Percentiles rank a stretch among this genome's conserved stretches.
phyloP scores from a whole-genome alignment of 2,888 invertebrate genomes.

The Amphiduros pacificus region DNA sequence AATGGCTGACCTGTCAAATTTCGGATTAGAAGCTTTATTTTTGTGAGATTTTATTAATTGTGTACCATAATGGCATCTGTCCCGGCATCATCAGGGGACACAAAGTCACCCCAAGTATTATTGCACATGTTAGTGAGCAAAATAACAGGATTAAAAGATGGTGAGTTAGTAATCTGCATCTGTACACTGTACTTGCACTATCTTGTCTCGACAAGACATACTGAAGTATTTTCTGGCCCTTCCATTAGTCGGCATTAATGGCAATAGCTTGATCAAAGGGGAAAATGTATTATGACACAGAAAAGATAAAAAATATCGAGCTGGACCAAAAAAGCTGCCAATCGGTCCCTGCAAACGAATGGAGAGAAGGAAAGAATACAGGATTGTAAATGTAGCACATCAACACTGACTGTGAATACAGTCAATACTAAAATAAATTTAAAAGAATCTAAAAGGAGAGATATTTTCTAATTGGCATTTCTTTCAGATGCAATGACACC shows the following conservation, averaged over 20 bases:
- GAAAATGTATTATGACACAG: no score
- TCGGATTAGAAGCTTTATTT: no score
- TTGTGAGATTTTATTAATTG: no score
- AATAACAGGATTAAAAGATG: conserved; percentile 27
- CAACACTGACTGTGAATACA: not conserved
- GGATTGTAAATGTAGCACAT: not conserved
- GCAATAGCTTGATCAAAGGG: not conserved
- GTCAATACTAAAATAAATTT: no score
- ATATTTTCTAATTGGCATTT: not conserved
- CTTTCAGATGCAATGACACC: conserved; percentile 46
- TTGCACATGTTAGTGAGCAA: conserved; percentile 23
- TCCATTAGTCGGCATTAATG: not conserved
- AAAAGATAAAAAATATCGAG: no score
- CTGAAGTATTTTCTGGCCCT: no score
- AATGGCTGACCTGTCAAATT: not conserved
- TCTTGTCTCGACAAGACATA: not conserved
- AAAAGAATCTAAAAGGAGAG: no score
- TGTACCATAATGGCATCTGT: no score
- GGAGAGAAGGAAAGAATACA: no score
- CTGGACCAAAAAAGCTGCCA: not conserved
- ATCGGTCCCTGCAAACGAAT: no score
- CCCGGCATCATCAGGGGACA: no score
- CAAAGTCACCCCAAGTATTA: conserved; percentile 15
- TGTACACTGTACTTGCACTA: not conserved
- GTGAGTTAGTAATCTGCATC: conserved; percentile 15